These are phyloP conservation scores for Drosophila niveifrons DNA, from an alignment of 2,888 invertebrate species.

Conservation along the genomic window DNA sequence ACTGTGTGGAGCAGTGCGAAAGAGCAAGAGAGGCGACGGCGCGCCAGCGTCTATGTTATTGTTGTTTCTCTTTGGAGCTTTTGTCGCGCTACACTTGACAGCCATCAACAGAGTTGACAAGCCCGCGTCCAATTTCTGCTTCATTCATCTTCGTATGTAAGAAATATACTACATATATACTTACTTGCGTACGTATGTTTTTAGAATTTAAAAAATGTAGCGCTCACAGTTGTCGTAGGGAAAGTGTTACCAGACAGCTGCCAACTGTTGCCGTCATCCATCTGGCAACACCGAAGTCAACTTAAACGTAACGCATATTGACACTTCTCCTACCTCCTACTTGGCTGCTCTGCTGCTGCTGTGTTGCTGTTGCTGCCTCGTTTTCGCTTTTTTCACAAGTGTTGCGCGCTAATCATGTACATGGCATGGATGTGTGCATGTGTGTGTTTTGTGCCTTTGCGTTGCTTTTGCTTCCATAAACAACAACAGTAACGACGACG, in stretches of 20 bases:
- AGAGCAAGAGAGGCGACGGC: constrained; percentile 22
- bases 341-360: constrained; percentile 19
- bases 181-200: neutral
- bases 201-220: neutral
- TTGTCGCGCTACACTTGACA: constrained; percentile 54
- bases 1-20: too few relatives aligned
- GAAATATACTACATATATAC: neutral
- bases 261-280: constrained; percentile 40
- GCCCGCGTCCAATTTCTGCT: constrained; percentile 12
- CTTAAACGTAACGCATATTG: constrained; percentile 23
- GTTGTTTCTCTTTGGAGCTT: constrained; percentile 43
- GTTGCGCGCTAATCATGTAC: constrained; percentile 54
- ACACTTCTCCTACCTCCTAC: constrained; percentile 45
- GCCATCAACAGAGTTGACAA: constrained; percentile 43
- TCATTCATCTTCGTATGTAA: neutral
- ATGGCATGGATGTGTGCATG: neutral
- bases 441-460: constrained; percentile 22
- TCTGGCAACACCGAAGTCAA: constrained; percentile 43
- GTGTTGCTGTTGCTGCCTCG: constrained; percentile 16
- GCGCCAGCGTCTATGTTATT: constrained; percentile 30
- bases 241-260: constrained; percentile 18
- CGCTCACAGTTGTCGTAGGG: neutral
- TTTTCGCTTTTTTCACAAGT: constrained; percentile 41
- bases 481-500: constrained; percentile 27
- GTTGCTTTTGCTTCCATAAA: constrained; percentile 31